These are phyloP conservation scores for Poeciliopsis presidionis DNA, from an alignment of 2,797 vertebrate genomes.

Conservation along the genomic window DNA sequence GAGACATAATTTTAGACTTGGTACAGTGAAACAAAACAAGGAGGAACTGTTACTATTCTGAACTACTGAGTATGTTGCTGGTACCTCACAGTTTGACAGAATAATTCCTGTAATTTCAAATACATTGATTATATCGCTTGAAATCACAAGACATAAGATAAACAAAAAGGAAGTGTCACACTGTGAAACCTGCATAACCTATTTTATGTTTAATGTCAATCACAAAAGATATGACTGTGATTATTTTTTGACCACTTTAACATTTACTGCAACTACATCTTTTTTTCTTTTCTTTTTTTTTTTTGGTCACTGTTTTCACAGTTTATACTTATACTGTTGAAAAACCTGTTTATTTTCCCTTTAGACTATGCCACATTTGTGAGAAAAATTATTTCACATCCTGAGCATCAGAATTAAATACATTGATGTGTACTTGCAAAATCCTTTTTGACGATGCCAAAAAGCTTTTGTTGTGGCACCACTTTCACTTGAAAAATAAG, in stretches of 20 bases:
- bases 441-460: neutral
- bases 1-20: conserved; percentile 3
- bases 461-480: neutral
- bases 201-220: conserved; percentile 30
- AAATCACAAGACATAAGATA: conserved; percentile 3
- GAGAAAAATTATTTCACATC: neutral
- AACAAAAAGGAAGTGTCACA: conserved; percentile 18
- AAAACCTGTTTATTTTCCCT: neutral
- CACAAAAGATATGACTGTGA: conserved; percentile 21
- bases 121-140: conserved; percentile 5
- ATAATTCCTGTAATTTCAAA: conserved; percentile 34
- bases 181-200: conserved; percentile 35
- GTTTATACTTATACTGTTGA: too few relatives aligned
- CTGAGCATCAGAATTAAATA: neutral
- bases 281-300: too few relatives aligned
- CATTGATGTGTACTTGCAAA: neutral
- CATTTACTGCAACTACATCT: too few relatives aligned
- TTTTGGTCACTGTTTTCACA: too few relatives aligned
- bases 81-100: conserved; percentile 33
- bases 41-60: neutral
- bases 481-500: neutral
- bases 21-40: conserved; percentile 21
- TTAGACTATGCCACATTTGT: neutral
- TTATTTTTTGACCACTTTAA: conserved; percentile 30
- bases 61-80: conserved; percentile 21